Evolutionary conservation across 2,888 invertebrate species (phyloP).

Genomic region (Eudasyphora cyanicolor): DNA sequence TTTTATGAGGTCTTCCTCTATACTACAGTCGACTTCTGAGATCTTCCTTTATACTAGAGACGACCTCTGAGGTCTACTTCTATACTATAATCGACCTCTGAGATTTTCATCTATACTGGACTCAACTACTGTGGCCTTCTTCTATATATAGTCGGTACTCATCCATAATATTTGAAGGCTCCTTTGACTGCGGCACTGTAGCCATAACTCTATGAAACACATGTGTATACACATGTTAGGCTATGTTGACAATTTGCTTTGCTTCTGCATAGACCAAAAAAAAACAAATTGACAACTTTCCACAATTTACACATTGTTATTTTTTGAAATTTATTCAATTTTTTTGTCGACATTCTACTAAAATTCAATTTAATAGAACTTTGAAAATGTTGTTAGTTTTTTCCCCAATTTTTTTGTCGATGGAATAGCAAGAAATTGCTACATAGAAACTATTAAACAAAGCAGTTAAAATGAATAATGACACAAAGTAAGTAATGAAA

Average conservation of each 20-base stretch:
- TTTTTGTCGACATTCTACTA: neutral
- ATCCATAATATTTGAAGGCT: neutral
- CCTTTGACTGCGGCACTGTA: too few relatives aligned
- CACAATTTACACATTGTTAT: conserved; percentile 4
- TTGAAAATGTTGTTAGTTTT: conserved; percentile 3
- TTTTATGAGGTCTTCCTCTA: too few relatives aligned
- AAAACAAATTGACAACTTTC: neutral
- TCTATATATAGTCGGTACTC: neutral
- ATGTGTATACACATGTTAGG: too few relatives aligned
- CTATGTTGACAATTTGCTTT: too few relatives aligned
- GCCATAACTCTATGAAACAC: too few relatives aligned
- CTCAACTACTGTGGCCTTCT: too few relatives aligned
- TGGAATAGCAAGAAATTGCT: neutral
- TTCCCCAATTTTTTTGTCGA: neutral
- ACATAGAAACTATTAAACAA: conserved; percentile 5
- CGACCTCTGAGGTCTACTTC: too few relatives aligned
- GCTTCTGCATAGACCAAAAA: neutral
- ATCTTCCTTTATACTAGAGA: too few relatives aligned
- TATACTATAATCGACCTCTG: too few relatives aligned
- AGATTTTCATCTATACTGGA: too few relatives aligned
- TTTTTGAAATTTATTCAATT: too few relatives aligned
- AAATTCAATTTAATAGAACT: neutral
- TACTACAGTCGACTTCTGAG: too few relatives aligned
- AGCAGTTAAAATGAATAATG: conserved; percentile 30
- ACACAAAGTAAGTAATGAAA: conserved; percentile 21